Evolutionary conservation across 2,888 invertebrate species (phyloP).

Genomic region (Drosophila testacea): DNA sequence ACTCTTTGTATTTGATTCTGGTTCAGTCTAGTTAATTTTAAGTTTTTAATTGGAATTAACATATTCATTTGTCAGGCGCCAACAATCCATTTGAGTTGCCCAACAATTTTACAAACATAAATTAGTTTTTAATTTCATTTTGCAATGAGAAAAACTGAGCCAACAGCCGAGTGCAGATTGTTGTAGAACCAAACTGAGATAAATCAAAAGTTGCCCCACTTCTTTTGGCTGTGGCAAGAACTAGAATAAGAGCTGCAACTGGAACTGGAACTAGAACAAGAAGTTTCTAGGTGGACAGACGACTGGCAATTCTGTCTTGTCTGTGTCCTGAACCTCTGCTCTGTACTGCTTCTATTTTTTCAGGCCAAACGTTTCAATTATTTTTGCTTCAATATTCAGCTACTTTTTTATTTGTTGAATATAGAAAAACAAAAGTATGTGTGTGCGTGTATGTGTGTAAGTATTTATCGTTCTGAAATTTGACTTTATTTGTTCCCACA

Average conservation of each 20-base stretch:
- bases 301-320: slow-evolving; percentile 14
- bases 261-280: slow-evolving; percentile 24
- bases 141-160: slow-evolving; percentile 29
- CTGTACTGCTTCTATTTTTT: neutral
- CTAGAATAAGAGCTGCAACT: slow-evolving; percentile 8
- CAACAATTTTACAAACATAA: slow-evolving; percentile 45
- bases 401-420: neutral
- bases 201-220: slow-evolving; percentile 64
- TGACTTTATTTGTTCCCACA: slow-evolving; percentile 58
- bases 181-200: slow-evolving; percentile 45
- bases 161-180: slow-evolving; percentile 43
- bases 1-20: neutral
- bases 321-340: slow-evolving; percentile 15
- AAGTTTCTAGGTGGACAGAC: slow-evolving; percentile 33
- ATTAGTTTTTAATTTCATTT: slow-evolving; percentile 66
- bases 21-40: slow-evolving; percentile 3
- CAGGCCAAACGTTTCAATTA: slow-evolving; percentile 57
- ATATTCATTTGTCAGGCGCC: slow-evolving; percentile 45
- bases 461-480: slow-evolving; percentile 57
- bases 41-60: slow-evolving; percentile 56
- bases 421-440: neutral
- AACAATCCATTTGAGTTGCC: slow-evolving; percentile 35
- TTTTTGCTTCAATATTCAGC: slow-evolving; percentile 48
- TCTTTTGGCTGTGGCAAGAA: slow-evolving; percentile 37
- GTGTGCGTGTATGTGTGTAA: slow-evolving; percentile 9